Conservation (phyloP, 2,888 invertebrate genomes). For the Heliconius erato region DNA sequence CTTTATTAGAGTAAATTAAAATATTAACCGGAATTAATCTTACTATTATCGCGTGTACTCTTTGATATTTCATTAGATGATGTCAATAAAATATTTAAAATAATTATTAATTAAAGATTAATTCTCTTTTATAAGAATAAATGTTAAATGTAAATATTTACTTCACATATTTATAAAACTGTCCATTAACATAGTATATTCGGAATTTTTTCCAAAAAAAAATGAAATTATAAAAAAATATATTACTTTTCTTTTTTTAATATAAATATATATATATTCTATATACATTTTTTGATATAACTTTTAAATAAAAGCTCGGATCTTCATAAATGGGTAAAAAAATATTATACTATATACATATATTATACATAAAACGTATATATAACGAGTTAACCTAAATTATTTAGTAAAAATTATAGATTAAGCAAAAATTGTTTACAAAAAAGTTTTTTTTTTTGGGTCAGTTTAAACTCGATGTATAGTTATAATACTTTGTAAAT, state of each 20-base stretch:
- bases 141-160: slow-evolving; percentile 6
- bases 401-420: background rate
- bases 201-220: background rate
- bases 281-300: background rate
- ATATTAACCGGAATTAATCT: too few relatives aligned
- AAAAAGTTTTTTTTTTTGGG: background rate
- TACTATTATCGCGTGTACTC: background rate
- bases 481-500: slow-evolving; percentile 9
- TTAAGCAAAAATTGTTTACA: background rate
- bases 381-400: background rate
- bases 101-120: too few relatives aligned
- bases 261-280: background rate
- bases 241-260: background rate
- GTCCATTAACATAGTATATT: background rate
- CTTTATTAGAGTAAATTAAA: background rate
- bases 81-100: too few relatives aligned
- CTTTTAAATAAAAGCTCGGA: slow-evolving; percentile 6
- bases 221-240: background rate
- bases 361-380: background rate
- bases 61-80: background rate
- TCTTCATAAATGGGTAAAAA: slow-evolving; percentile 11
- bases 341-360: background rate
- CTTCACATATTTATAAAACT: background rate
- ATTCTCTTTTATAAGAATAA: background rate
- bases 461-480: background rate